Base-by-base conservation (phyloP, 2,113 vertebrate genomes). In the Blennius ocellaris region DNA sequence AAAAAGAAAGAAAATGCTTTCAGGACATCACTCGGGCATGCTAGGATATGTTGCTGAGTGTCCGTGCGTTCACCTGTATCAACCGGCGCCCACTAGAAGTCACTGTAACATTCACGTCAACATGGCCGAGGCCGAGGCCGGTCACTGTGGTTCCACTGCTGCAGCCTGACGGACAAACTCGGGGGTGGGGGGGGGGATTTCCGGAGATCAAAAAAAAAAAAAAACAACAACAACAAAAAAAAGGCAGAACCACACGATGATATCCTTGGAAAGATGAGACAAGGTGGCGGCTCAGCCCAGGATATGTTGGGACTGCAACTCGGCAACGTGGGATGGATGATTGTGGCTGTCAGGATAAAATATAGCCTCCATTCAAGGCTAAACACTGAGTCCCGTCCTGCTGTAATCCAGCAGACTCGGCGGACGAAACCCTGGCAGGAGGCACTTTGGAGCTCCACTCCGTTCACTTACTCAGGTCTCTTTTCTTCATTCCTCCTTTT, bases 361-460 rank as follows among this genome's bases (percentile, higher is more conserved):
- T 85, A 90, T 51, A 86, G 89, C 83, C 75, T 85, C 73, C 66
- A 80, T 88, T 87, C 90, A 90, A 92, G 92, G 91, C 91, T 88
- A 90, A 80, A 53, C 66, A 76, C 40, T 16, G 60, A 81, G 69
- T 59, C 58, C 51, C 36, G 79, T 68, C 82, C 73, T 54, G 73
- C 60, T 66, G 68, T 87, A 82, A 84, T 79, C 73, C 80, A 82
- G 84, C 69, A 71, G 68, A 72, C 69, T 45, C 66, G 78, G 74
- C 77, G 78, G 80, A 82, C 61, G 78, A 88, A 88, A 87, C 80
- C 61, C 90, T 88, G 61, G 83, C 85, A 77, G 86, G 85, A 93
- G 89, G 40, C 69, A 93, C 92, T 88, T 94, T 89, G 88, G 84
- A 89, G 90, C 91, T 92, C 86, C 82, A 84, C 87, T 86, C 52